These are phyloP conservation scores for Athene noctua DNA, from an alignment of 2,113 vertebrate genomes.

Conservation along the genomic window DNA sequence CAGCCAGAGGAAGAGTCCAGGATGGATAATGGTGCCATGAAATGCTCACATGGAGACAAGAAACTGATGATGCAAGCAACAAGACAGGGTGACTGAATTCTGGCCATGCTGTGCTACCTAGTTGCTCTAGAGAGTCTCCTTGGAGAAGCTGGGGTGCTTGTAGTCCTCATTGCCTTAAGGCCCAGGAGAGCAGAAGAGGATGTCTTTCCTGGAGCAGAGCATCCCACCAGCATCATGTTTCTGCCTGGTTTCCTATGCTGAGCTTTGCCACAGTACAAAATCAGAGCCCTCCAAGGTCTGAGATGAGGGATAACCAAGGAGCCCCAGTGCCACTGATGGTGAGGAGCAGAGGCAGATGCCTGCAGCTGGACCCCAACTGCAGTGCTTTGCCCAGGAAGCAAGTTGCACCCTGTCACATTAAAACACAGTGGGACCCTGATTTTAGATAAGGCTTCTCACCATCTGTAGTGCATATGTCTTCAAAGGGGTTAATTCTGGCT, in stretches of 20 bases:
- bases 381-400: background rate
- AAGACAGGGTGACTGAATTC: background rate
- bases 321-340: rapidly evolving
- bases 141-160: background rate
- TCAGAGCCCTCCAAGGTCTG: background rate
- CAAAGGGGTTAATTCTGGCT: background rate
- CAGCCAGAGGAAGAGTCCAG: background rate
- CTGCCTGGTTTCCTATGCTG: background rate
- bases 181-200: background rate
- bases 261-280: background rate
- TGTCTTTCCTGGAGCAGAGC: background rate
- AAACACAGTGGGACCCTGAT: background rate
- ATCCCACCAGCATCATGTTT: background rate
- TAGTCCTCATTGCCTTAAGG: background rate
- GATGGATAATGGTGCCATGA: background rate
- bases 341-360: background rate
- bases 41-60: background rate
- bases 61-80: background rate
- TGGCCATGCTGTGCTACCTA: background rate
- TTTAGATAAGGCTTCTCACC: background rate
- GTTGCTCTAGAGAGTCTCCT: background rate
- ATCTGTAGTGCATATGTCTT: background rate
- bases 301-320: background rate
- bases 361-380: background rate
- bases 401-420: background rate